A percentile compares a stretch with the other conserved stretches of the same genome.
Evolutionary conservation across 2,888 invertebrate species (phyloP).

Genomic region (Heteromurus nitidus): DNA sequence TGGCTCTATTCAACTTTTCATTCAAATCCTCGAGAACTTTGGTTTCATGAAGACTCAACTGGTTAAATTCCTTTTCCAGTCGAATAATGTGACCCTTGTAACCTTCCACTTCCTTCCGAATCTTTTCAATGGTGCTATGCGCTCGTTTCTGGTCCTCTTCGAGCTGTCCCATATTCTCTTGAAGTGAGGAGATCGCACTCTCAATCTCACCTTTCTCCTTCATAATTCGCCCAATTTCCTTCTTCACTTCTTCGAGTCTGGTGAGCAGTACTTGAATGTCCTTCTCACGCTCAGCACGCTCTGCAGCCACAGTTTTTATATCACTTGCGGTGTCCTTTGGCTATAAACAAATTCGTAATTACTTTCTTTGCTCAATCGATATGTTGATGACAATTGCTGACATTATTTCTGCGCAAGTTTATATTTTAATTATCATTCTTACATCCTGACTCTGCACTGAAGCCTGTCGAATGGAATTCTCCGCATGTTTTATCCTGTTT

Average conservation of each 20-base stretch:
- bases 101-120: slow-evolving; percentile 9
- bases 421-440: too few relatives aligned
- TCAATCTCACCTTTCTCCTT: slow-evolving; percentile 21
- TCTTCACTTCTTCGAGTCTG: slow-evolving; percentile 6
- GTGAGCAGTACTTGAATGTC: background rate
- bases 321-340: slow-evolving; percentile 27
- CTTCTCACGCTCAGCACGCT: slow-evolving; percentile 11
- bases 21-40: slow-evolving; percentile 4
- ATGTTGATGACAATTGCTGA: too few relatives aligned
- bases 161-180: slow-evolving; percentile 23
- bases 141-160: slow-evolving; percentile 9
- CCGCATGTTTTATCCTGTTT: slow-evolving; percentile 8
- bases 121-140: background rate
- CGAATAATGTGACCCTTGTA: background rate
- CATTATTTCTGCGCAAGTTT: too few relatives aligned
- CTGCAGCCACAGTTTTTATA: slow-evolving; percentile 15
- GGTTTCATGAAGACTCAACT: background rate
- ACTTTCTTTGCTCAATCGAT: too few relatives aligned
- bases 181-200: slow-evolving; percentile 38
- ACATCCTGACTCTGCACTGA: slow-evolving; percentile 10
- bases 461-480: slow-evolving; percentile 1
- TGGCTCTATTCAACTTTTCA: background rate
- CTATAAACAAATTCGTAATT: too few relatives aligned
- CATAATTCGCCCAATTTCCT: background rate
- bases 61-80: background rate